Evolutionary conservation across 1,140 invertebrate species (phyloP).

Genomic region (Caenorhabditis remanei): DNA sequence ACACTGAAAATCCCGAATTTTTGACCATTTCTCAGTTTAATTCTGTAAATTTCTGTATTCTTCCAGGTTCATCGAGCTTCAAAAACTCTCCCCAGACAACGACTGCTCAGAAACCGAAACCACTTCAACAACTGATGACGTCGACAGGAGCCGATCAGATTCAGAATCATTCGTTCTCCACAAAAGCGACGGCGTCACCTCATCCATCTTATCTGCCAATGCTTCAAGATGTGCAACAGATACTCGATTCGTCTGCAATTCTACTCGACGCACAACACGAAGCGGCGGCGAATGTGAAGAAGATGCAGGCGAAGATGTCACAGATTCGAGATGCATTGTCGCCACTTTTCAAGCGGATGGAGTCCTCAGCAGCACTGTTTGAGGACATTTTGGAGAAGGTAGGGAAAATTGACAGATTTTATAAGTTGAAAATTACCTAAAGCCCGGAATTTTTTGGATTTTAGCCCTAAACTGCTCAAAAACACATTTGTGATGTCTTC

Average conservation of each 20-base stretch:
- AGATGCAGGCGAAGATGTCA: slow-evolving; percentile 26
- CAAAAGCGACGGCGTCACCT: slow-evolving; percentile 3
- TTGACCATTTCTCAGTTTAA: no score
- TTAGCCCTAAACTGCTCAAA: no score
- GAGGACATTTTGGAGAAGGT: slow-evolving; percentile 50
- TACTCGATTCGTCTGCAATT: slow-evolving; percentile 14
- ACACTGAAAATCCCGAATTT: no score
- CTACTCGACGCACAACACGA: slow-evolving; percentile 21
- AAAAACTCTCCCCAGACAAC: not conserved
- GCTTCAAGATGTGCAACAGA: slow-evolving; percentile 15
- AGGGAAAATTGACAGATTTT: no score
- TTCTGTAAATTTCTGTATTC: no score
- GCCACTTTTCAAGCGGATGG: not conserved
- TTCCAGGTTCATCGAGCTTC: not conserved
- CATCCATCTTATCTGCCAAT: not conserved
- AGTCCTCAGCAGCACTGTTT: slow-evolving; percentile 24
- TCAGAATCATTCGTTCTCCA: slow-evolving; percentile 27
- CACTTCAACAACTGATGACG: not conserved
- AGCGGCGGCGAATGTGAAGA: not conserved
- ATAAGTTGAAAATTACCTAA: no score
- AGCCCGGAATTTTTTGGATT: no score
- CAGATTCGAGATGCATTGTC: slow-evolving; percentile 4
- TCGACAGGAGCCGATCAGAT: not conserved
- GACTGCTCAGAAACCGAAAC: not conserved
- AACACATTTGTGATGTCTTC: no score